phyloP scores from a whole-genome alignment of 1,140 invertebrate genomes.

The Hycleus cichorii region DNA sequence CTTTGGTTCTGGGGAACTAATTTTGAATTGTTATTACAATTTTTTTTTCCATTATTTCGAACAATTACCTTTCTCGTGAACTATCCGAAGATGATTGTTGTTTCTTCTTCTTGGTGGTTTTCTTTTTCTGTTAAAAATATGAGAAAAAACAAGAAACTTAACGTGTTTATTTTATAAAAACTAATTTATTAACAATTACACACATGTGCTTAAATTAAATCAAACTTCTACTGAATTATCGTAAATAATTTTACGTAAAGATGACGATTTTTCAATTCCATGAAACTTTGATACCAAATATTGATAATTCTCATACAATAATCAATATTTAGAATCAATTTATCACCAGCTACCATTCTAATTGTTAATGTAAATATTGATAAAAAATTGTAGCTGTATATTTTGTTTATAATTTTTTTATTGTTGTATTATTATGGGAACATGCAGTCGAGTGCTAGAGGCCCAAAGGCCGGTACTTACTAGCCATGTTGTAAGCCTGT shows the following conservation, averaged over 20 bases:
- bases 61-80: constrained; percentile 24
- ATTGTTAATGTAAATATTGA: not conserved
- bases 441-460: constrained; percentile 35
- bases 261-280: not conserved
- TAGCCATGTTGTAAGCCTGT: constrained; percentile 50
- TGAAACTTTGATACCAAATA: not conserved
- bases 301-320: not conserved
- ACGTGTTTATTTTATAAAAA: not conserved
- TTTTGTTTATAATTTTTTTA: constrained; percentile 9
- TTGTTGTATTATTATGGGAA: constrained; percentile 2
- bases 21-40: not conserved
- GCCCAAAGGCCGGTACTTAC: constrained; percentile 50
- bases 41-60: not conserved
- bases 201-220: constrained; percentile 4
- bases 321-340: constrained; percentile 7
- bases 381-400: constrained; percentile 3
- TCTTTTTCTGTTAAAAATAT: constrained; percentile 46
- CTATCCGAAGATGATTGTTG: constrained; percentile 34
- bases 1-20: constrained; percentile 30
- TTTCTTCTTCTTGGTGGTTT: constrained; percentile 43
- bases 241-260: not conserved
- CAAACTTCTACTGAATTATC: constrained; percentile 4
- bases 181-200: not conserved
- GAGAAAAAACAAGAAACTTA: constrained; percentile 13
- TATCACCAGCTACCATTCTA: constrained; percentile 1